These are phyloP conservation scores for Cenopis cana DNA, from an alignment of 2,888 invertebrate genomes.

Conservation along the genomic window DNA sequence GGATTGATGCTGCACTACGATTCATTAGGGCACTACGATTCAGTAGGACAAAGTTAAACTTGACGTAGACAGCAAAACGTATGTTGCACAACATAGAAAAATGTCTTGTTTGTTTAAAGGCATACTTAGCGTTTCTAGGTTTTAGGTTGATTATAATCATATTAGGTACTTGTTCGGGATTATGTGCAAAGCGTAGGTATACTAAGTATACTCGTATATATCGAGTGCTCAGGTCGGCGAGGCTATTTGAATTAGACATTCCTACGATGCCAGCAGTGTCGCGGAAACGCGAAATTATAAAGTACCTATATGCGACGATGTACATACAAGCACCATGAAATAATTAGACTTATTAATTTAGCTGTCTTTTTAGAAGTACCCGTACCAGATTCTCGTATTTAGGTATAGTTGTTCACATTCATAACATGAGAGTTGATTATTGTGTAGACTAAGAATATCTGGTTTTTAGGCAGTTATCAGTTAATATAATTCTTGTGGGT, in stretches of 20 bases:
- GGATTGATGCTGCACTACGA: constrained; percentile 47
- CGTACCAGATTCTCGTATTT: neutral
- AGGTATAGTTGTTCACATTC: neutral
- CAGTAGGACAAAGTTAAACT: neutral
- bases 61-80: neutral
- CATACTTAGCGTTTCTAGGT: no score
- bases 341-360: constrained; percentile 54
- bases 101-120: no score
- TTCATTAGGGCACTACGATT: neutral
- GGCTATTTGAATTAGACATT: constrained; percentile 67
- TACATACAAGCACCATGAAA: constrained; percentile 47
- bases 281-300: constrained; percentile 55
- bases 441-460: no score
- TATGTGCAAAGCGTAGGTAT: constrained; percentile 38
- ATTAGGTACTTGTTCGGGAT: no score
- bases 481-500: no score
- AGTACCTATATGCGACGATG: constrained; percentile 54
- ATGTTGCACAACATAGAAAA: no score
- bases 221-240: constrained; percentile 25
- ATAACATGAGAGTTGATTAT: neutral
- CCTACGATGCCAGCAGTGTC: constrained; percentile 51
- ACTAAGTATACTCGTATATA: constrained; percentile 18
- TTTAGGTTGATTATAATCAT: no score
- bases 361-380: constrained; percentile 48
- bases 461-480: no score